Base-by-base conservation (phyloP, 2,797 vertebrate species). In the Enteromius unitaeniatus region DNA sequence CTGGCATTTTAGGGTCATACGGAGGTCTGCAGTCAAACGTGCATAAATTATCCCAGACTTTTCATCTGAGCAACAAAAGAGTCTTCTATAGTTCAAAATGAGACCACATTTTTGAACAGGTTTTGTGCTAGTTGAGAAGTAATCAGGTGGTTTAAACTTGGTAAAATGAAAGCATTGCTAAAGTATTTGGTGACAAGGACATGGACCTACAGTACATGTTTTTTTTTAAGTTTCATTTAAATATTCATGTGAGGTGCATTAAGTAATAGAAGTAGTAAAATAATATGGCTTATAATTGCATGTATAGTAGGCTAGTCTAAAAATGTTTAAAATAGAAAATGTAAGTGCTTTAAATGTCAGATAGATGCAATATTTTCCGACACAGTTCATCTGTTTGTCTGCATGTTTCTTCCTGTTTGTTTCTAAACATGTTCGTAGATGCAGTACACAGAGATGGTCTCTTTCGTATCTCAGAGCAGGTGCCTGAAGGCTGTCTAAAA, bases 1-100 rank as follows among this genome's bases (percentile, higher is more conserved):
- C 78, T 90, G 85, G 87, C 76, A 87, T 84, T 69, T 83, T 40
- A 90, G 85, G 91, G 92, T 93, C 92, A 94, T 26, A 68, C 75
- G 31, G 91, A 86, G 91, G 89, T 87, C 89, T 87, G 85, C 89
- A 79, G 69, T 78, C 70, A 88, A 90, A 88, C 89, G 85, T 86
- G 91, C 92, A 92, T 94, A 93, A 91, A 93, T 93, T 89, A 92
- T 89, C 82, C 72, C 82, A 79, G 86, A 87, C 85, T 88, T 91
- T 92, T 92, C 85, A 86, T 76, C 86, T 85, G 80, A 86, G 62
- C 85, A 92, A 94, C 92, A 93, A 92, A 91, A 90, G 90, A 37
- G 31, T 58, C 87, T 68, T 45, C 84, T n/a, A n/a, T 85, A 88
- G 89, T 7, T 55, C 89, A 90, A 90, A 88, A 84, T 80, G 80